Evolutionary conservation across 2,797 vertebrate species (phyloP).

Genomic region (Gallinago solitaria): DNA sequence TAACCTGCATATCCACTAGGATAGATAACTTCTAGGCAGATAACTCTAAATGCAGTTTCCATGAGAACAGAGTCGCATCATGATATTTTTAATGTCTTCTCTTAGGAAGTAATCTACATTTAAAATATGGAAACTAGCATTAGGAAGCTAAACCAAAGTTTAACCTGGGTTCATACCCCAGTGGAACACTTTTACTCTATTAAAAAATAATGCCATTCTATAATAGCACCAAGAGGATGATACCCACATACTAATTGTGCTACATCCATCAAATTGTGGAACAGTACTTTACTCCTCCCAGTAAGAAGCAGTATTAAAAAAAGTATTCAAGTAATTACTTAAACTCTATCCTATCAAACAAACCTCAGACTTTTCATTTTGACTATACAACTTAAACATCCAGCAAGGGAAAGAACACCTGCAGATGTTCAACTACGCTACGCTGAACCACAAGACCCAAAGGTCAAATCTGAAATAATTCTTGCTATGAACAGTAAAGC

Average conservation of each 20-base stretch:
- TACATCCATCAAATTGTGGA: not conserved
- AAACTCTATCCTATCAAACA: not conserved
- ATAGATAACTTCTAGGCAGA: conserved; percentile 52
- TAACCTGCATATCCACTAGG: conserved; percentile 57
- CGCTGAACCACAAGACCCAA: not conserved
- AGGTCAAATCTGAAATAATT: not conserved
- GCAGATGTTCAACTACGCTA: not conserved
- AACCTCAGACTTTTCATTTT: not conserved
- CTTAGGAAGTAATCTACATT: conserved; percentile 66
- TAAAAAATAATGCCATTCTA: not conserved
- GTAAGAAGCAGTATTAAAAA: not conserved
- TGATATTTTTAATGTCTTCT: conserved; percentile 61
- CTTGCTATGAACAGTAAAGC: not conserved
- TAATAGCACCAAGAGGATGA: not conserved
- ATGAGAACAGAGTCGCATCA: conserved; percentile 59
- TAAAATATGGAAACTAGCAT: conserved; percentile 42
- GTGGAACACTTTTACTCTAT: not conserved
- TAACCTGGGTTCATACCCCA: not conserved
- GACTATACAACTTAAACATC: not conserved
- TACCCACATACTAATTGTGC: not conserved
- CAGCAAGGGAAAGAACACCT: not conserved
- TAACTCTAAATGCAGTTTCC: conserved; percentile 60
- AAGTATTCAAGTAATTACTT: not conserved
- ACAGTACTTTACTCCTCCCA: not conserved
- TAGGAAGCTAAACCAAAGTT: conserved; percentile 8